These are phyloP conservation scores for Brachionus rotundiformis DNA, from an alignment of 1,140 invertebrate species.

Conservation along the genomic window DNA sequence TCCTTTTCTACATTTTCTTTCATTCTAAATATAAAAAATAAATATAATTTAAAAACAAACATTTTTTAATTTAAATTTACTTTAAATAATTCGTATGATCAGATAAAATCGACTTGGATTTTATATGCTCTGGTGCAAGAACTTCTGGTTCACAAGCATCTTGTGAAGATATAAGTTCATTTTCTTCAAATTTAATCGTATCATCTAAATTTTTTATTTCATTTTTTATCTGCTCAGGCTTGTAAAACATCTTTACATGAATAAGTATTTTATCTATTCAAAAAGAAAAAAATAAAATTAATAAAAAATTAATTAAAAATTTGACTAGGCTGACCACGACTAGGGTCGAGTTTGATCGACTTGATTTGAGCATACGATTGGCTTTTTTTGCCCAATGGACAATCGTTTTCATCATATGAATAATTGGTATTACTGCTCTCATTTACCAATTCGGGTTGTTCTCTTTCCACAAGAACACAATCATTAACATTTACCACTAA, in stretches of 20 bases:
- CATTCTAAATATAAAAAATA: background rate
- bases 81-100: slow-evolving; percentile 31
- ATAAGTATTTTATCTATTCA: slow-evolving; percentile 19
- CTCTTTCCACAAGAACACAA: background rate
- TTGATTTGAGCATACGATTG: slow-evolving; percentile 34
- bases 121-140: background rate
- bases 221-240: slow-evolving; percentile 31
- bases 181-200: slow-evolving; percentile 28
- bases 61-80: background rate
- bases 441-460: background rate
- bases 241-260: background rate
- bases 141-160: background rate
- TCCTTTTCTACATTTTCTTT: background rate
- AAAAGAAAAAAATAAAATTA: background rate
- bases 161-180: slow-evolving; percentile 10
- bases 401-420: slow-evolving; percentile 37
- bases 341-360: slow-evolving; percentile 3
- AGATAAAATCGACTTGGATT: slow-evolving; percentile 31
- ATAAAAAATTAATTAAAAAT: background rate
- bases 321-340: background rate
- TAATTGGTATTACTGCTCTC: slow-evolving; percentile 29
- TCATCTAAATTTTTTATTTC: slow-evolving; percentile 37
- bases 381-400: background rate
- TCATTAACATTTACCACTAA: slow-evolving; percentile 11
- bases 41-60: background rate